phyloP scores from a whole-genome alignment of 2,113 vertebrate genomes.

The Canis aureus region DNA sequence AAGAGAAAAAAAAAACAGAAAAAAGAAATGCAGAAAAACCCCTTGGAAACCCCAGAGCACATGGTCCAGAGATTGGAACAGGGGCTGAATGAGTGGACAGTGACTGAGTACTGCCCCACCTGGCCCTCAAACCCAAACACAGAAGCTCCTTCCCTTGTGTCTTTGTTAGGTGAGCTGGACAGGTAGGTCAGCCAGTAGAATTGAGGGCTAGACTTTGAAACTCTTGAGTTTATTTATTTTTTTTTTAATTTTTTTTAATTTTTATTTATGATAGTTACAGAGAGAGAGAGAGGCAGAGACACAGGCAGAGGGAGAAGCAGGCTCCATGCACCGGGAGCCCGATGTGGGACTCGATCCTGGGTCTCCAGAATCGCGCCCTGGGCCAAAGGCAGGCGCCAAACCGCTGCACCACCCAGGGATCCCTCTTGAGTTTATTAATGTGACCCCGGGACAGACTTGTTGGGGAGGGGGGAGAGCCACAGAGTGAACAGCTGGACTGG shows the following conservation, averaged over 20 bases:
- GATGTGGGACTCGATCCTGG: too few species aligned
- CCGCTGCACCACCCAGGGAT: too few species aligned
- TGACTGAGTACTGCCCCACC: not conserved
- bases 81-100: not conserved
- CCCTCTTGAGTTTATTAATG: not conserved
- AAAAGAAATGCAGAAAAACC: not conserved
- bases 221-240: not conserved
- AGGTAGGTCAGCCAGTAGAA: not conserved
- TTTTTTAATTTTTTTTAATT: too few species aligned
- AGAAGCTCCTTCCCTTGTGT: not conserved
- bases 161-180: not conserved
- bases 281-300: too few species aligned
- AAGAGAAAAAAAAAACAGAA: too few species aligned
- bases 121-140: fast-evolving
- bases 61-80: not conserved
- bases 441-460: not conserved
- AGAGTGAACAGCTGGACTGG: not conserved
- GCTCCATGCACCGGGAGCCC: too few species aligned
- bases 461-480: not conserved
- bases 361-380: too few species aligned
- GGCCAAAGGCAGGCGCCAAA: too few species aligned
- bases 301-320: too few species aligned
- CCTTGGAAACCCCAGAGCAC: not conserved
- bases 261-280: too few species aligned
- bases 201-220: not conserved